A percentile compares a stretch with the other conserved stretches of the same genome.
phyloP scores from a whole-genome alignment of 2,797 vertebrate species.

The Acomys russatus region DNA sequence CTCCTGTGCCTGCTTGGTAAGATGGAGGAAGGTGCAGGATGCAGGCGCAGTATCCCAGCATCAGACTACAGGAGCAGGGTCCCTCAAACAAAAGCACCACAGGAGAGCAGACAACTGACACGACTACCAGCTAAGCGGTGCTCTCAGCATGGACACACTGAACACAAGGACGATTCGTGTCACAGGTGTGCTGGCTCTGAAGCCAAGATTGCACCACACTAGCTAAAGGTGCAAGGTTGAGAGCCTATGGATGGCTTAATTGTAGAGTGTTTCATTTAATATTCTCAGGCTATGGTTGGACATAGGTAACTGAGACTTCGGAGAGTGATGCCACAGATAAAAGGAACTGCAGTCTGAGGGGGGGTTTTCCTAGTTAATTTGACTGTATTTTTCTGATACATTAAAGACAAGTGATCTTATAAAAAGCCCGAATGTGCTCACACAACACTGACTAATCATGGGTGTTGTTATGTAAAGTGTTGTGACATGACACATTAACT shows the following conservation, averaged over 20 bases:
- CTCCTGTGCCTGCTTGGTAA: neutral
- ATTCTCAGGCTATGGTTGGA: neutral
- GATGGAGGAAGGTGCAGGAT: neutral
- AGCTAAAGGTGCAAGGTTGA: neutral
- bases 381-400: neutral
- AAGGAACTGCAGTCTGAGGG: neutral
- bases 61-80: neutral
- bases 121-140: neutral
- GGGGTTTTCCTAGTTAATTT: neutral
- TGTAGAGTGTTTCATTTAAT: neutral
- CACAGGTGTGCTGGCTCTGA: neutral
- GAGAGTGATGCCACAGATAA: neutral
- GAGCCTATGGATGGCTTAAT: neutral
- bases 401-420: neutral
- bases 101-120: neutral
- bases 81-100: neutral
- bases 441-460: neutral
- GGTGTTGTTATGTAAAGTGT: conserved; percentile 24
- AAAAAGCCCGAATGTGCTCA: conserved; percentile 4
- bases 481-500: neutral
- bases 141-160: fast-evolving
- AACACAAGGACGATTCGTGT: neutral
- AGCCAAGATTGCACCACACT: neutral
- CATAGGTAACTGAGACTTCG: neutral
- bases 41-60: no score